Evolutionary conservation across 2,797 vertebrate genomes (phyloP).

Genomic region (Sternotherus odoratus): DNA sequence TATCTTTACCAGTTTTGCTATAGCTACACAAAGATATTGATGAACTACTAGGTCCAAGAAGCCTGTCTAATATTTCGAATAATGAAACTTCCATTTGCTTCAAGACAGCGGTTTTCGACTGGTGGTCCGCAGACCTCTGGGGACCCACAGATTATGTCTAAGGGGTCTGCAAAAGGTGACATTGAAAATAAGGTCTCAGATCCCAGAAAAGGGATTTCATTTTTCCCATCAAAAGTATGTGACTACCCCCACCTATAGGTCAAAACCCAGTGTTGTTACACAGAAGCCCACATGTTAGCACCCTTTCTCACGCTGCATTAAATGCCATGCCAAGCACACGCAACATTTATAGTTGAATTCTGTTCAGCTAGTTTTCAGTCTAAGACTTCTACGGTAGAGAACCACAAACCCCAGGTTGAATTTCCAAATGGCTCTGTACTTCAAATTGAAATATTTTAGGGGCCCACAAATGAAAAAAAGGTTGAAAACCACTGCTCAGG

Average conservation of each 20-base stretch:
- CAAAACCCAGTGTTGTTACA: neutral
- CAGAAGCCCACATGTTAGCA: neutral
- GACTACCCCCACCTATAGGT: neutral
- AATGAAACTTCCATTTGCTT: neutral
- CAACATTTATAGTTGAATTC: neutral
- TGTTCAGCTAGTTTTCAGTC: neutral
- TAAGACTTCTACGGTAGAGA: neutral
- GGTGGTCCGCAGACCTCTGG: neutral
- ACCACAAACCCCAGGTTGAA: neutral
- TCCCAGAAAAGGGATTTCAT: neutral
- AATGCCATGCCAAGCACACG: no score
- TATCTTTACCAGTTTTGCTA: neutral
- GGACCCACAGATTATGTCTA: neutral
- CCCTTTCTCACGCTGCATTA: neutral
- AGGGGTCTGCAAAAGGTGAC: neutral
- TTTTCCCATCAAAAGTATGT: neutral
- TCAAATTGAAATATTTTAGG: neutral
- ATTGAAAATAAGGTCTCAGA: neutral
- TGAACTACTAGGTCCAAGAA: neutral
- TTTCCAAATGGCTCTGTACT: neutral
- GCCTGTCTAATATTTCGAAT: neutral
- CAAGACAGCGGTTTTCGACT: neutral
- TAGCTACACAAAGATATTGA: neutral
- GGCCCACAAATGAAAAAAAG: neutral
- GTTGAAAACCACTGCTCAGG: neutral